Conservation (phyloP, 2,888 invertebrate genomes). For the Rhyacophila evoluta region DNA sequence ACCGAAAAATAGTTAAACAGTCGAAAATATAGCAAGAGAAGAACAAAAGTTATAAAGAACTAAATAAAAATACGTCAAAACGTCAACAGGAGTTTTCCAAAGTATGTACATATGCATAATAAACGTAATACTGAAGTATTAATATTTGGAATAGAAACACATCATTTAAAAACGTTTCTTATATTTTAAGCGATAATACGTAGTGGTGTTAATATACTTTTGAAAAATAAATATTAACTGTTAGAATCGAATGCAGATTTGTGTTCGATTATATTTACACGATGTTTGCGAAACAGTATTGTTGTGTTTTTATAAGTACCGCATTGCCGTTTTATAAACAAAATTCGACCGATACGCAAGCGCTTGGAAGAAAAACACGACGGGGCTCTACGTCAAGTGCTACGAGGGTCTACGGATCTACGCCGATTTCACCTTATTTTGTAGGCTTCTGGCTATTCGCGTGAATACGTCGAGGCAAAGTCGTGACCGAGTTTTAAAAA, state of each 20-base stretch:
- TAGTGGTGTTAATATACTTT: not conserved
- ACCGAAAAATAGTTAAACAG: not conserved
- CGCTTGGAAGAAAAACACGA: not conserved
- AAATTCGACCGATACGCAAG: constrained; percentile 13
- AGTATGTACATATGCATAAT: no score
- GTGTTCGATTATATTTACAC: not conserved
- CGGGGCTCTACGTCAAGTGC: not conserved
- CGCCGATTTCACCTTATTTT: constrained; percentile 1
- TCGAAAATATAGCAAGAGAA: not conserved
- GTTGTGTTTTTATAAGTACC: constrained; percentile 12
- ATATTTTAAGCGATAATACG: not conserved
- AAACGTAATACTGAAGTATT: no score
- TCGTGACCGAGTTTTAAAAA: constrained; percentile 15
- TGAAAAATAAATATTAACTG: not conserved
- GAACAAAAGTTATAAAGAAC: not conserved
- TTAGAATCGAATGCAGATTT: not conserved
- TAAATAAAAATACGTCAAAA: no score
- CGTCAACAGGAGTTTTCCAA: no score
- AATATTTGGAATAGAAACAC: no score
- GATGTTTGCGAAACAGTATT: not conserved
- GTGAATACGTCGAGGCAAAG: constrained; percentile 18
- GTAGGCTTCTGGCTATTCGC: constrained; percentile 12
- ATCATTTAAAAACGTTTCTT: no score
- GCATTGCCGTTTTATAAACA: constrained; percentile 13
- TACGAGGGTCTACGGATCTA: not conserved